These are phyloP conservation scores for Athetis lepigone DNA, from an alignment of 2,888 invertebrate species.

Conservation along the genomic window DNA sequence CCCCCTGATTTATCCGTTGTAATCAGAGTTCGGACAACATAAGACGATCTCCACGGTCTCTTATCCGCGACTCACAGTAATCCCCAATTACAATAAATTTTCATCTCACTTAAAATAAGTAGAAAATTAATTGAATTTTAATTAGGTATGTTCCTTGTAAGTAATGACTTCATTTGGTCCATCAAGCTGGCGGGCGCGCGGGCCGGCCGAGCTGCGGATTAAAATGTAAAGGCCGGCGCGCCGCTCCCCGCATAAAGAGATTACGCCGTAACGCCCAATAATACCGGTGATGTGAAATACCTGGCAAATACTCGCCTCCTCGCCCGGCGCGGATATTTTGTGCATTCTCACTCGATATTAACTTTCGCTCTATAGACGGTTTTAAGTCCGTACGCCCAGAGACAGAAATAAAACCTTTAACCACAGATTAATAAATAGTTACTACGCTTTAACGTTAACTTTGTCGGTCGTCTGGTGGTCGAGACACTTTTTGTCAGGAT, in stretches of 20 bases:
- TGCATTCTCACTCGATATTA: constrained; percentile 51
- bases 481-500: too few relatives aligned
- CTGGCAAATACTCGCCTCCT: constrained; percentile 53
- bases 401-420: too few relatives aligned
- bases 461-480: too few relatives aligned
- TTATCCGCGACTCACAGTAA: constrained; percentile 25
- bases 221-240: constrained; percentile 61
- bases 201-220: constrained; percentile 53
- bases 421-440: too few relatives aligned
- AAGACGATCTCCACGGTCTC: constrained; percentile 1
- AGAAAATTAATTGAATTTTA: constrained; percentile 52
- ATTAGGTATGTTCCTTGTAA: constrained; percentile 51
- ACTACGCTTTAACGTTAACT: too few relatives aligned
- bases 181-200: constrained; percentile 31
- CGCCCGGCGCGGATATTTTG: constrained; percentile 10
- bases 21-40: constrained; percentile 17
- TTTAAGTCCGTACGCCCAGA: too few relatives aligned
- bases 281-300: constrained; percentile 65
- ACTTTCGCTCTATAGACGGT: constrained; percentile 40
- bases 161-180: constrained; percentile 60
- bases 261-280: constrained; percentile 69
- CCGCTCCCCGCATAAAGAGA: constrained; percentile 57
- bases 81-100: constrained; percentile 38
- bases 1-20: constrained; percentile 4
- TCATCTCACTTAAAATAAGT: constrained; percentile 52